phyloP scores from a whole-genome alignment of 2,888 invertebrate species.

The Drosophila testacea region DNA sequence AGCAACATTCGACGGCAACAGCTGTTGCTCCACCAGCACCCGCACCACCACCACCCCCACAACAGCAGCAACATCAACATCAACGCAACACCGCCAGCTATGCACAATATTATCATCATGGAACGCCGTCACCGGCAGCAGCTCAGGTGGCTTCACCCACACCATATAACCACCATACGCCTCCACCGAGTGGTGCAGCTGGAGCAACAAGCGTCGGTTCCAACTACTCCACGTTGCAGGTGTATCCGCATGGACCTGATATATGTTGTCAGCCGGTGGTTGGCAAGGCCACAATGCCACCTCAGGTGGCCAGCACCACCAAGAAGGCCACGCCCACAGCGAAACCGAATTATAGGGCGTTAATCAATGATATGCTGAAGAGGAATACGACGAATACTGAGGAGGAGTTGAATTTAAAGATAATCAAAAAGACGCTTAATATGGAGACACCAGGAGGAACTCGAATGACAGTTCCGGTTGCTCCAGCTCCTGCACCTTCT shows the following conservation, averaged over 20 bases:
- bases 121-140: slow-evolving; percentile 72
- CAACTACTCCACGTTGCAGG: slow-evolving; percentile 66
- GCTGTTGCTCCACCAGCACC: slow-evolving; percentile 7
- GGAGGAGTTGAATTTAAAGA: slow-evolving; percentile 83
- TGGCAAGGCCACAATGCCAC: slow-evolving; percentile 7
- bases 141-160: slow-evolving; percentile 77
- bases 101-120: slow-evolving; percentile 61
- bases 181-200: slow-evolving; percentile 28
- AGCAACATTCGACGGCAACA: slow-evolving; percentile 47
- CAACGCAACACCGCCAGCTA: slow-evolving; percentile 27
- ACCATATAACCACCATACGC: slow-evolving; percentile 53
- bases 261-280: slow-evolving; percentile 57
- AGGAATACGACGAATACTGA: slow-evolving; percentile 81
- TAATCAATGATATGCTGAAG: slow-evolving; percentile 82
- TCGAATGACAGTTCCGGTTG: neutral
- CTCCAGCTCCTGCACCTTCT: neutral
- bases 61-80: slow-evolving; percentile 18
- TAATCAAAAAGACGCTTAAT: slow-evolving; percentile 84
- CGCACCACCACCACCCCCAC: slow-evolving; percentile 10
- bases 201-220: slow-evolving; percentile 18
- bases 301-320: slow-evolving; percentile 34
- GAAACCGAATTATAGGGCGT: slow-evolving; percentile 83
- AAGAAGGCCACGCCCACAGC: slow-evolving; percentile 60
- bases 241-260: slow-evolving; percentile 70
- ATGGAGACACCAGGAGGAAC: slow-evolving; percentile 57